phyloP scores from a whole-genome alignment of 2,888 invertebrate species.

The Dioctria rufipes region DNA sequence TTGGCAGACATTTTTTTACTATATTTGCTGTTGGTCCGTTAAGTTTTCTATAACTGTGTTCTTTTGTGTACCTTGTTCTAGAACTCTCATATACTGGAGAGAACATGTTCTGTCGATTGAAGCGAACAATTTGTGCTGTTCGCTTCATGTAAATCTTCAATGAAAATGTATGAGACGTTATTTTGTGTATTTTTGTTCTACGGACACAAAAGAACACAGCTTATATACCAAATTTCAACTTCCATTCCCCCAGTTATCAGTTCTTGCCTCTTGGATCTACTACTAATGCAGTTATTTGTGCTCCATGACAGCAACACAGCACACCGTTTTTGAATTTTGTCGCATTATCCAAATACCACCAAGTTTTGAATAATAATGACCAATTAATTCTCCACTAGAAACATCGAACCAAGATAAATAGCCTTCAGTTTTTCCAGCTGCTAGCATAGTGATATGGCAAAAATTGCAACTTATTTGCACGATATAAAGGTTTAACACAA shows the following conservation, averaged over 20 bases:
- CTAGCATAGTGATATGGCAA: slow-evolving; percentile 98
- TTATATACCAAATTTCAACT: slow-evolving; percentile 94
- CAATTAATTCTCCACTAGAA: slow-evolving; percentile 91
- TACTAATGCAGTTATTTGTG: slow-evolving; percentile 84
- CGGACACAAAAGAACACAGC: no score
- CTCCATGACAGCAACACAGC: slow-evolving; percentile 89
- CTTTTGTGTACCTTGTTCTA: no score
- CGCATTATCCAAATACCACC: slow-evolving; percentile 88
- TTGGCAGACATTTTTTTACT: slow-evolving; percentile 79
- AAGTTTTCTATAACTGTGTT: slow-evolving; percentile 75
- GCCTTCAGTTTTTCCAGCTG: slow-evolving; percentile 83
- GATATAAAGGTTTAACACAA: slow-evolving; percentile 89
- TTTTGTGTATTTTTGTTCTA: no score
- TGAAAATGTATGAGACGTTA: no score
- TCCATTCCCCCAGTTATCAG: slow-evolving; percentile 95
- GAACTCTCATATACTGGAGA: no score
- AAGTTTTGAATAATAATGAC: slow-evolving; percentile 82
- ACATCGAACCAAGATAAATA: slow-evolving; percentile 94
- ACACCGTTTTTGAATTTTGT: slow-evolving; percentile 96
- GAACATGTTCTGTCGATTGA: no score
- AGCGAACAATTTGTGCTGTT: no score
- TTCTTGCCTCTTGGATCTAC: slow-evolving; percentile 91
- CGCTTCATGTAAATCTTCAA: no score
- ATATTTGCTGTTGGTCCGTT: slow-evolving; percentile 84
- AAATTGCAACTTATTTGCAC: slow-evolving; percentile 89